A percentile compares a stretch with the other conserved stretches of the same genome.
Evolutionary conservation across 2,888 invertebrate species (phyloP).

Genomic region (Drosophila flavopinicola): DNA sequence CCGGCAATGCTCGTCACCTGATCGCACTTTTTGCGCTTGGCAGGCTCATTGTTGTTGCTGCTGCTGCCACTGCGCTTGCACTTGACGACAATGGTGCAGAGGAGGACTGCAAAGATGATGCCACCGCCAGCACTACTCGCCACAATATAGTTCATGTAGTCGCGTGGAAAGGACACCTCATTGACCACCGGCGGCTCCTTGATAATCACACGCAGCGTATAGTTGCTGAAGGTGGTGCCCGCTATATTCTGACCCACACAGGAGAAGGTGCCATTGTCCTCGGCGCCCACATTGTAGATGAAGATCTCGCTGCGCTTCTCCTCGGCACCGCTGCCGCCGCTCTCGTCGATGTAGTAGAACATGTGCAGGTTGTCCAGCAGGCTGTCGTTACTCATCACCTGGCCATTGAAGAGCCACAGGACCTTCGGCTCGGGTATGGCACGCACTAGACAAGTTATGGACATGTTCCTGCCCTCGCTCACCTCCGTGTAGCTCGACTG

Average conservation of each 20-base stretch:
- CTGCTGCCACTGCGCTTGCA: conserved; percentile 82
- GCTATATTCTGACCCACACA: conserved; percentile 95
- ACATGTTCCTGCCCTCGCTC: conserved; percentile 92
- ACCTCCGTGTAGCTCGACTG: conserved; percentile 91
- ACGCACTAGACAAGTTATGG: conserved; percentile 91
- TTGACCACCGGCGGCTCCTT: conserved; percentile 90
- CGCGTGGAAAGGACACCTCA: conserved; percentile 88
- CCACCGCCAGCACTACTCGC: conserved; percentile 88
- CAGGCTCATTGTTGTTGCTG: conserved; percentile 66
- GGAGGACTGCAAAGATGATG: conserved; percentile 87
- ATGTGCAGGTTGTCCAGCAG: conserved; percentile 88
- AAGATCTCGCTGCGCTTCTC: conserved; percentile 92
- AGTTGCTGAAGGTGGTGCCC: conserved; percentile 91
- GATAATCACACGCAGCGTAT: conserved; percentile 90
- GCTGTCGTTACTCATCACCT: conserved; percentile 91
- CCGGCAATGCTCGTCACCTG: conserved; percentile 85
- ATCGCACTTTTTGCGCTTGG: conserved; percentile 86
- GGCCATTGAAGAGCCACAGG: conserved; percentile 93
- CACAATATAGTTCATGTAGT: conserved; percentile 89
- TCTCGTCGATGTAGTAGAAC: conserved; percentile 89
- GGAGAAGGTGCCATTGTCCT: conserved; percentile 93
- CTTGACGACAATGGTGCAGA: conserved; percentile 88
- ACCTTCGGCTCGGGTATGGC: conserved; percentile 93
- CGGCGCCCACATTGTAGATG: conserved; percentile 90
- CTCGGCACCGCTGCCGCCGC: conserved; percentile 87